These are phyloP conservation scores for Brachyhypopomus gauderio DNA, from an alignment of 2,113 vertebrate genomes.

Conservation along the genomic window DNA sequence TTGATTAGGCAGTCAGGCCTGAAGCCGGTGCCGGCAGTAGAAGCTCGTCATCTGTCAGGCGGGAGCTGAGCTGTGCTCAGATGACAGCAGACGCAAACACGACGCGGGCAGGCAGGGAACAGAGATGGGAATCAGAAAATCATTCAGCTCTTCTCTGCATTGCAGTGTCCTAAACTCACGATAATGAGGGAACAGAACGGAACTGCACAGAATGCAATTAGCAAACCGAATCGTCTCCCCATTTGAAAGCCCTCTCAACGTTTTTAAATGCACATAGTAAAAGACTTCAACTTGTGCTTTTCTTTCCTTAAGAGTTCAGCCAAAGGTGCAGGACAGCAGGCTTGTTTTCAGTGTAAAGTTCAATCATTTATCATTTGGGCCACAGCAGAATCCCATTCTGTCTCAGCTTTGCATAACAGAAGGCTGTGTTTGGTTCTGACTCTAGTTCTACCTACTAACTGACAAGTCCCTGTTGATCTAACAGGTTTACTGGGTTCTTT, in stretches of 20 bases:
- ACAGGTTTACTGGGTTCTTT: too few species aligned
- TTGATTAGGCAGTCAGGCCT: slow-evolving; percentile 98
- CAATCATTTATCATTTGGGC: too few species aligned
- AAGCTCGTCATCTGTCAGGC: slow-evolving; percentile 94
- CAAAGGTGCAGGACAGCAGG: too few species aligned
- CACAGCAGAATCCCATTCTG: too few species aligned
- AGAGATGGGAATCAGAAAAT: slow-evolving; percentile 70
- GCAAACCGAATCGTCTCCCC: background rate
- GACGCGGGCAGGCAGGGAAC: slow-evolving; percentile 51
- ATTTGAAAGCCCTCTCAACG: too few species aligned
- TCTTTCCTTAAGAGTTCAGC: too few species aligned
- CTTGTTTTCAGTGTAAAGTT: too few species aligned
- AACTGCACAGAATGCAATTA: background rate
- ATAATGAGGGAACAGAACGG: slow-evolving; percentile 13
- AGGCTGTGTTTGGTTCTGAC: too few species aligned
- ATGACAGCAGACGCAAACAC: slow-evolving; percentile 64
- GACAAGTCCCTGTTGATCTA: too few species aligned
- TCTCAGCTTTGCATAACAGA: too few species aligned
- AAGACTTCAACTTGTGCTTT: background rate
- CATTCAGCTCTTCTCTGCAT: slow-evolving; percentile 43
- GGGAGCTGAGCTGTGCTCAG: slow-evolving; percentile 49
- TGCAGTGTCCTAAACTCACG: slow-evolving; percentile 38
- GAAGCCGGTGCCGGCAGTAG: slow-evolving; percentile 87
- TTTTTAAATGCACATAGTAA: too few species aligned
- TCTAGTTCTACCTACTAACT: too few species aligned